Evolutionary conservation across 2,113 vertebrate genomes (phyloP).

Genomic region (Chiloscyllium plagiosum): DNA sequence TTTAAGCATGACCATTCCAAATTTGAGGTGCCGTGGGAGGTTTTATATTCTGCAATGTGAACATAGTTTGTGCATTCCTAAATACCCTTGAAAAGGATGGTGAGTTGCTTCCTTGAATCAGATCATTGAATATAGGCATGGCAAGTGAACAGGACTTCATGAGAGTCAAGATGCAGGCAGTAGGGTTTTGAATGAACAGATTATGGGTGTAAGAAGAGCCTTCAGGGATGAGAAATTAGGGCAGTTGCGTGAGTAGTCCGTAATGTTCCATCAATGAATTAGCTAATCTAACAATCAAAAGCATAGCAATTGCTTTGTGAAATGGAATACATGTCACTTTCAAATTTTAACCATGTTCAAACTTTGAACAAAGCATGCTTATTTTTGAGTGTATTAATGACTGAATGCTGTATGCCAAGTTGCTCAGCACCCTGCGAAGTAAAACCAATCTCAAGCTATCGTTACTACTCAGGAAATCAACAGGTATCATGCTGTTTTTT

Average conservation of each 20-base stretch:
- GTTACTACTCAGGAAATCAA: neutral
- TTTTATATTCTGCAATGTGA: too few relatives aligned
- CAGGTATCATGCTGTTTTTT: neutral
- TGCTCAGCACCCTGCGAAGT: neutral
- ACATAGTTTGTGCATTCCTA: too few relatives aligned
- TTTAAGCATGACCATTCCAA: too few relatives aligned
- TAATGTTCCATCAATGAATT: neutral
- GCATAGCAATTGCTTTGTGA: neutral
- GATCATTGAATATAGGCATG: too few relatives aligned
- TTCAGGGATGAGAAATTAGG: neutral
- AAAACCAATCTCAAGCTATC: neutral
- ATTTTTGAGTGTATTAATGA: neutral
- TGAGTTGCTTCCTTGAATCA: too few relatives aligned
- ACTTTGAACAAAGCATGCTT: neutral
- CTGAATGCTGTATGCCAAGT: neutral
- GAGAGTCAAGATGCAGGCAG: neutral
- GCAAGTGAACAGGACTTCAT: neutral
- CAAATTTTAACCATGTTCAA: neutral
- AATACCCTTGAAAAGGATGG: too few relatives aligned
- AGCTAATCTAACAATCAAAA: neutral
- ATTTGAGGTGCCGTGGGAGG: too few relatives aligned
- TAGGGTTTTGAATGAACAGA: neutral
- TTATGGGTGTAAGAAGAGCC: neutral
- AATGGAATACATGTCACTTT: neutral
- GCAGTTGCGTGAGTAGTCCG: neutral